Evolutionary conservation across 2,113 vertebrate species (phyloP).

Genomic region (Gambusia affinis): DNA sequence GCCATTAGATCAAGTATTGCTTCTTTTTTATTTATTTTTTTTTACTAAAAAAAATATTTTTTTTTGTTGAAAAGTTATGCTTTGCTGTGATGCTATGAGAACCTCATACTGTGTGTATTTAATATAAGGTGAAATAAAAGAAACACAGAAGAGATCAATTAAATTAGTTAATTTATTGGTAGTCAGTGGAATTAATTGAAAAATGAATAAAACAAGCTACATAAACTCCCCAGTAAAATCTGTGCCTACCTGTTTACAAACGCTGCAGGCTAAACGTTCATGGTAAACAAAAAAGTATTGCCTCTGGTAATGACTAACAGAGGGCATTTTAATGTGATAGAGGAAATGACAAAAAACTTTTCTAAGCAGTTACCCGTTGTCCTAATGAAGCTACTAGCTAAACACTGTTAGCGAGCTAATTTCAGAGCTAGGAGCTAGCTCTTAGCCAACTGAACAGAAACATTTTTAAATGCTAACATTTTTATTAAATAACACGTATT

Average conservation of each 20-base stretch:
- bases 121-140: background rate
- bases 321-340: background rate
- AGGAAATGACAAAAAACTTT: background rate
- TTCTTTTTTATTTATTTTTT: background rate
- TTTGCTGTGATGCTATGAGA: too few species aligned
- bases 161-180: background rate
- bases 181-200: background rate
- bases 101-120: background rate
- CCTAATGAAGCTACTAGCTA: background rate
- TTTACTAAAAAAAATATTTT: background rate
- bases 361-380: background rate
- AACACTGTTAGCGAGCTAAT: background rate
- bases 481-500: background rate
- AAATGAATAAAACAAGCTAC: background rate
- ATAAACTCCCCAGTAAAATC: too few species aligned
- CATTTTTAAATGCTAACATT: too few species aligned
- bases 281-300: background rate
- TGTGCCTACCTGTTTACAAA: too few species aligned
- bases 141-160: background rate
- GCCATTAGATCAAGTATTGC: background rate
- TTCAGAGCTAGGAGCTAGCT: background rate
- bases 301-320: background rate
- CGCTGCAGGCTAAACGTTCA: background rate
- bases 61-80: too few species aligned
- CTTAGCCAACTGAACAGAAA: background rate